Evolutionary conservation across 2,113 vertebrate species (phyloP), one percentile per base, ranked within the genome.

Genomic region (Rafetus swinhoei): DNA sequence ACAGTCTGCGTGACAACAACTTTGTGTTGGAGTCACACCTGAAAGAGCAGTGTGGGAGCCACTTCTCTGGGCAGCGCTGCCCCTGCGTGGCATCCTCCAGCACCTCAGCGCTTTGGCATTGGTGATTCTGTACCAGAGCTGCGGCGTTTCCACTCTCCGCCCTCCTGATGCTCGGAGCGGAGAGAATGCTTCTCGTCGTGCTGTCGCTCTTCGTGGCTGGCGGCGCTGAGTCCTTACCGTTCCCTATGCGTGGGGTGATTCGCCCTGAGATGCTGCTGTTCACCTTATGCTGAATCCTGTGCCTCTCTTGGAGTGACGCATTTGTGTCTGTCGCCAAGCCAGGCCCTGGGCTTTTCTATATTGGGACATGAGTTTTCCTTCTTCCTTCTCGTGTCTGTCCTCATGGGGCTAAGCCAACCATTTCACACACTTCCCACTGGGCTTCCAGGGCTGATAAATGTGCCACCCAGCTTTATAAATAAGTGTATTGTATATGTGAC

Each of bases 71-170:
- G 72, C 22, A 25, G 72, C 35, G 24, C 39, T 45, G 22, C 21
- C 10, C 35, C 45, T 76, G 24, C 21, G 9, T 45, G 35, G 35
- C 24, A 21, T 5, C 11, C 5, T 45, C 72, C 19, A 45, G 12
- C 22, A 1, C 39, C 19, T 76, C 39, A 13, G 72, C 22, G n/a
- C 21, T 39, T 39, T 2, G 7, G 72, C 35, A 12, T 76, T 76
- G 45, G 35, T 76, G 13, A 45, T 76, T 32, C 6, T 45, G 35
- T 76, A 15, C 22, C 74, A 72, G 85, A 1, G 29, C 4, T 0
- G 7, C 92, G 69, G 0, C 6, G 59, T 1, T 0, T 19, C 0
- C 0, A 0, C 29, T 74, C 79, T 35, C 87, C 85, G 45, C 45
- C 45, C 45, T 45, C 45, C 45, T 45, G 45, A 87, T 57, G 79